Conservation (phyloP, 2,797 vertebrate genomes). For the Muscicapa striata region DNA sequence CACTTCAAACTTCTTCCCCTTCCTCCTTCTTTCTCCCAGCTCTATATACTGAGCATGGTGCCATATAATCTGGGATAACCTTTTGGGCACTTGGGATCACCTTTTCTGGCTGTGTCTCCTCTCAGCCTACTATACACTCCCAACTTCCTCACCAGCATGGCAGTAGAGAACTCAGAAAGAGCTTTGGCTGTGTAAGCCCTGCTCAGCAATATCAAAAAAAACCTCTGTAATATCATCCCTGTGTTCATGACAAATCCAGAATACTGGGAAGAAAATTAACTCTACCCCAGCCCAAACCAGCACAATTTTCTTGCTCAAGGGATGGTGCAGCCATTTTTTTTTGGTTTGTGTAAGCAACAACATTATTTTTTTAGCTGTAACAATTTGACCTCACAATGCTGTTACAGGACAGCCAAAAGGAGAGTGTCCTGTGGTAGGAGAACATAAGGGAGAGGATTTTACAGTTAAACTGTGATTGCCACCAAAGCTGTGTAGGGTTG, state of each 20-base stretch:
- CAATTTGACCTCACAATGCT: fast-evolving
- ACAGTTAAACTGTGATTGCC: neutral
- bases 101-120: neutral
- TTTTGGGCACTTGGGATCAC: neutral
- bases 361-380: fast-evolving
- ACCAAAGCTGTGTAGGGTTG: neutral
- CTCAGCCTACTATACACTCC: no score
- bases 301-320: neutral
- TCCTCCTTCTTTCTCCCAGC: neutral
- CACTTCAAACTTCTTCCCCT: neutral
- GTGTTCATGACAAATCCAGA: neutral
- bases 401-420: neutral
- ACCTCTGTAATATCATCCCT: neutral
- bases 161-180: neutral
- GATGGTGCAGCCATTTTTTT: neutral
- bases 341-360: neutral
- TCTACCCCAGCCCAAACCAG: neutral
- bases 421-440: neutral
- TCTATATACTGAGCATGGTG: neutral
- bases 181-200: neutral
- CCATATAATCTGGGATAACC: neutral
- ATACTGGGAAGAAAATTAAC: neutral
- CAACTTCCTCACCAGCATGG: fast-evolving
- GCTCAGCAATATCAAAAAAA: neutral
- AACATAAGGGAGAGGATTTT: neutral